phyloP scores from a whole-genome alignment of 2,888 invertebrate species.

The Dasysyrphus tricinctus region DNA sequence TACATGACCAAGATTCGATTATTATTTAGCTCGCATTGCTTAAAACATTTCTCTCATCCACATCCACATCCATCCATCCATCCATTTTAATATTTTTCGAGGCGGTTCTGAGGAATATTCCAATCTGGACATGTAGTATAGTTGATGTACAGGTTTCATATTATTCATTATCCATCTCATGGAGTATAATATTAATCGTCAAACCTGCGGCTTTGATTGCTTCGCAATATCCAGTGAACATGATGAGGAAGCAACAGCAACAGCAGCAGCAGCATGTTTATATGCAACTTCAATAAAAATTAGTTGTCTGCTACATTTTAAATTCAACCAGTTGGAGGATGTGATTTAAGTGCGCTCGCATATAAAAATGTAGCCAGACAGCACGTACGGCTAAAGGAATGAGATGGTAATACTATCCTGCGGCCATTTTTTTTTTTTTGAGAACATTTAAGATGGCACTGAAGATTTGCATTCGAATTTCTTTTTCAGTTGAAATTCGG shows the following conservation, averaged over 20 bases:
- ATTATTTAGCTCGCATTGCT: conserved; percentile 70
- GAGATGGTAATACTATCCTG: conserved; percentile 38
- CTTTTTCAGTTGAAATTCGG: conserved; percentile 16
- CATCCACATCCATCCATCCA: conserved; percentile 36
- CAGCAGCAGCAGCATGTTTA: conserved; percentile 25
- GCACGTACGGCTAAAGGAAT: conserved; percentile 56
- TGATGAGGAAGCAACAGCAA: conserved; percentile 16
- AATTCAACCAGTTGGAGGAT: conserved; percentile 49
- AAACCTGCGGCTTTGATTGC: conserved; percentile 73
- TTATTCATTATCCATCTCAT: conserved; percentile 65
- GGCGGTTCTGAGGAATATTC: conserved; percentile 63
- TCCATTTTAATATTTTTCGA: conserved; percentile 60
- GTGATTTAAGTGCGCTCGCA: conserved; percentile 55
- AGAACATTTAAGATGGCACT: conserved; percentile 59
- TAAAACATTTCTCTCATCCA: conserved; percentile 27
- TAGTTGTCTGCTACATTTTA: conserved; percentile 39
- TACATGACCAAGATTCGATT: conserved; percentile 72
- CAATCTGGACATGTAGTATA: conserved; percentile 21
- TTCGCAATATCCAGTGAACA: not conserved
- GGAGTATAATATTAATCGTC: conserved; percentile 56
- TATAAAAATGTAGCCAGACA: conserved; percentile 1
- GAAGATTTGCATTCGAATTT: conserved; percentile 27
- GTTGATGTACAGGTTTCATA: conserved; percentile 43
- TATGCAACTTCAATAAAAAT: conserved; percentile 62
- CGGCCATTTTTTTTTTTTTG: conserved; percentile 58